Conservation (phyloP, 1,140 invertebrate genomes). For the Aphaenogaster rudis region DNA sequence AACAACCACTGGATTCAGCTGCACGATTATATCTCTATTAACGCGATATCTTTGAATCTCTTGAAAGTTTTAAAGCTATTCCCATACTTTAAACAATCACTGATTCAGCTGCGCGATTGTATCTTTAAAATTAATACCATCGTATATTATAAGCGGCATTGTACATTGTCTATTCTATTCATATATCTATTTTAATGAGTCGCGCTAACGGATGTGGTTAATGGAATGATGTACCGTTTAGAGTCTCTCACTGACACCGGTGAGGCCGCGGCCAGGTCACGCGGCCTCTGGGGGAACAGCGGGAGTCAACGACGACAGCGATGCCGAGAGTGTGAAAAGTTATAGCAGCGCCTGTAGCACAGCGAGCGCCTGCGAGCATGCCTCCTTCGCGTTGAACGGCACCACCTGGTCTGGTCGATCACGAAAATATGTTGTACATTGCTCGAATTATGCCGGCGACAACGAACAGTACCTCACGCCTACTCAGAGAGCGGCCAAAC, state of each 20-base stretch:
- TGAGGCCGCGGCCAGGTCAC: slow-evolving; percentile 80
- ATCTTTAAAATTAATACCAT: slow-evolving; percentile 16
- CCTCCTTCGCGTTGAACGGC: slow-evolving; percentile 93
- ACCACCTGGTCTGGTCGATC: slow-evolving; percentile 90
- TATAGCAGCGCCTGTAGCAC: slow-evolving; percentile 92
- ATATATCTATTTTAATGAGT: slow-evolving; percentile 37
- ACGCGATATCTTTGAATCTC: background rate
- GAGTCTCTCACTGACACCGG: slow-evolving; percentile 87
- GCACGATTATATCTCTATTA: background rate
- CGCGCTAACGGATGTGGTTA: slow-evolving; percentile 26
- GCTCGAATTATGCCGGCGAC: slow-evolving; percentile 91
- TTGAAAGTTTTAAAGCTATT: slow-evolving; percentile 6
- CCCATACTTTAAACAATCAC: background rate
- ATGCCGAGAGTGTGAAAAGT: slow-evolving; percentile 92
- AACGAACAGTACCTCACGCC: slow-evolving; percentile 94
- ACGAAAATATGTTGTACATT: slow-evolving; percentile 93
- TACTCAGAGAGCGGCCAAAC: slow-evolving; percentile 93
- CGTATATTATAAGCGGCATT: background rate
- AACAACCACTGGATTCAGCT: background rate
- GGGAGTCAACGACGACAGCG: slow-evolving; percentile 89
- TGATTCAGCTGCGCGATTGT: background rate
- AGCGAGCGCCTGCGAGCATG: slow-evolving; percentile 91
- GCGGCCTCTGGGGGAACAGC: slow-evolving; percentile 74
- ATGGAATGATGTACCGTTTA: slow-evolving; percentile 68
- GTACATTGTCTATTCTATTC: background rate